Base-by-base conservation (phyloP, 37 sponge, comb jelly and placozoan genomes). In the Oopsacas minuta region DNA sequence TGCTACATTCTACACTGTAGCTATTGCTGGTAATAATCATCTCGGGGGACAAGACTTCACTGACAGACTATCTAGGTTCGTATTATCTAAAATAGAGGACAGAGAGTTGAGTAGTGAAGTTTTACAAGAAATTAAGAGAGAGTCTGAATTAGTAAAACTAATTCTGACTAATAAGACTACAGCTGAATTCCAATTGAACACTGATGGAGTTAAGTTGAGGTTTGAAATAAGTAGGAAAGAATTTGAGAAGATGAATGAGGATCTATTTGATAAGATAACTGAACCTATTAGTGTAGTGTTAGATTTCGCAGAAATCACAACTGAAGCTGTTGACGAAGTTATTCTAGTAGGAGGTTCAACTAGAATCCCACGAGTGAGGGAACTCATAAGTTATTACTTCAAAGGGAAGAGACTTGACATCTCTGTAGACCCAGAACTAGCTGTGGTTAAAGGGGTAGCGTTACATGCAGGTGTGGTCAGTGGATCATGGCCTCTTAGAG, bases 41-140 rank as follows among this genome's bases (percentile, higher is more conserved):
- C 75, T 90, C 38, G 91, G 91, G 28, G 91, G 91, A 23, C 91
- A 90, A 37, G 91, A 90, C 81, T 90, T 90, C 39, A 90, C 88
- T 52, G 87, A 90, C 52, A 85, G 86, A 22, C 85, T 90, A 1
- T 37, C 85, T 30, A 53, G 51, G 1, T 83, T 85, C 81, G 53
- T 88, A 30, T 3, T 86, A 1, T 37, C 52, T 25, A 37, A 36
- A 39, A 84, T 52, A 8, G 38, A 84, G 17, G 39, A 82, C 30
- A 32, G 35, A 1, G 88, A 52, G 81, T 37, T 38, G 35, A 39
- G 85, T 39, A 17, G 51, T 0, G 17, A 53, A 3, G 42, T 36
- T n/a, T 35, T 88, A n/a, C 88, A 88, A 81, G 52, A 84, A 42
- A 12, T 85, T 39, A 52, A 84, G 34, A 1, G 32, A 15, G 85